These are phyloP conservation scores for Blennius ocellaris DNA, from an alignment of 2,113 vertebrate species.

Conservation along the genomic window DNA sequence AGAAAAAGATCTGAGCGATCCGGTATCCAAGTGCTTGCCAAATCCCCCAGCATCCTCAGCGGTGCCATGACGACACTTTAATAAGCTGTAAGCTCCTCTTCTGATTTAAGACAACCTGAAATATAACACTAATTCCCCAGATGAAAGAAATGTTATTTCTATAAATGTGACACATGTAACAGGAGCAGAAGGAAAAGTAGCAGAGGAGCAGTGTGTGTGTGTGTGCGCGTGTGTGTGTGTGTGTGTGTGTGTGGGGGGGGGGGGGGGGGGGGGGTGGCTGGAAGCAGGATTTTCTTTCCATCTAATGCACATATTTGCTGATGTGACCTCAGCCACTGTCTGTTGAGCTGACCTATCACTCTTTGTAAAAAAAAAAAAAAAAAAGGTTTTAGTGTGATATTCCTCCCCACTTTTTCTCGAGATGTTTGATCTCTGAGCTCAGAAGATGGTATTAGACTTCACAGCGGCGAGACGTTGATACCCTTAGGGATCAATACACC, in stretches of 20 bases:
- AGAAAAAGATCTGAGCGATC: conserved; percentile 72
- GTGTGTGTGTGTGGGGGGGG: too few species aligned
- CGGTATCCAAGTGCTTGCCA: conserved; percentile 61
- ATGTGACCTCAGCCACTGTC: conserved; percentile 58
- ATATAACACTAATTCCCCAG: conserved; percentile 78
- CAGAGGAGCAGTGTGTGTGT: conserved; percentile 3
- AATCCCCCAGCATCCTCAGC: conserved; percentile 65
- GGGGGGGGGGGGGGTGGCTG: conserved; percentile 39
- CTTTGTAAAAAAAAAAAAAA: conserved; percentile 34
- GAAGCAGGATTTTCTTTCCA: conserved; percentile 63
- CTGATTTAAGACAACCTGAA: conserved; percentile 81
- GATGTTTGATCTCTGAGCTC: conserved; percentile 67
- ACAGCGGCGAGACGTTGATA: conserved; percentile 59
- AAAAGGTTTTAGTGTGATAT: conserved; percentile 49
- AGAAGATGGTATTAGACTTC: conserved; percentile 75
- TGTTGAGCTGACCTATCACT: conserved; percentile 49
- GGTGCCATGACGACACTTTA: conserved; percentile 72
- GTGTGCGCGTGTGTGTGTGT: too few species aligned
- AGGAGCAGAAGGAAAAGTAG: conserved; percentile 48
- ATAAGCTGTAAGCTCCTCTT: conserved; percentile 78
- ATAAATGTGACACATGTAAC: conserved; percentile 78
- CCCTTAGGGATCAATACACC: conserved; percentile 75
- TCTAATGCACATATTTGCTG: conserved; percentile 64
- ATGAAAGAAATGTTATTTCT: conserved; percentile 78
- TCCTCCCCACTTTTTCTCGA: conserved; percentile 51